Percentiles rank a stretch among this genome's conserved stretches.
These are phyloP conservation scores for Cyphomyrus discorhynchus DNA, from an alignment of 2,113 vertebrate genomes.

Conservation along the genomic window DNA sequence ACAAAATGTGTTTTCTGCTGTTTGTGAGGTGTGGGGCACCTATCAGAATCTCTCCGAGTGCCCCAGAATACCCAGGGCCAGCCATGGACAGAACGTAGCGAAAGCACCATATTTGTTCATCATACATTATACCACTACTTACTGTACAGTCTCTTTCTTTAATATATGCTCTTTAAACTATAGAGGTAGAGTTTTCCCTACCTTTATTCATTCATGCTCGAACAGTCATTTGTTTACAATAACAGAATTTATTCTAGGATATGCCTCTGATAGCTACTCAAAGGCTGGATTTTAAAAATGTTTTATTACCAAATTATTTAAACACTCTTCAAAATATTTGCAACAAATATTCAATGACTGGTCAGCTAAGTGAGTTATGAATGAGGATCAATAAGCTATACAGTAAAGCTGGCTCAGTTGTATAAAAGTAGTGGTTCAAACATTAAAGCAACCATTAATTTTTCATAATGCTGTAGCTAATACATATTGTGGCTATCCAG, in stretches of 20 bases:
- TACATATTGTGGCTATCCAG: not conserved
- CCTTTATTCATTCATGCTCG: not conserved
- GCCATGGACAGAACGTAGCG: not conserved
- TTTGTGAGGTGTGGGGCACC: not conserved
- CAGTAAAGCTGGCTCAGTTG: not conserved
- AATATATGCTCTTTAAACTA: not conserved
- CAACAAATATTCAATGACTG: not conserved
- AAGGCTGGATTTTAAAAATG: not conserved
- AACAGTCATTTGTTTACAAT: not conserved
- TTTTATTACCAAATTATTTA: not conserved
- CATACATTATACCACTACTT: not conserved
- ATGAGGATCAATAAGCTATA: not conserved
- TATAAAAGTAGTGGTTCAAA: not conserved
- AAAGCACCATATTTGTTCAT: not conserved
- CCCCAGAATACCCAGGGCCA: not conserved
- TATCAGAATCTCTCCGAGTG: not conserved
- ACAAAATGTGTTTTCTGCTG: not conserved
- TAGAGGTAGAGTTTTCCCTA: not conserved
- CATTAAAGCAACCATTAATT: not conserved
- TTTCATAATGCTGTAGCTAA: not conserved
- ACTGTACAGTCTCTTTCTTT: not conserved
- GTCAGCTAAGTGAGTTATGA: not conserved
- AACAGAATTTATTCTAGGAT: not conserved
- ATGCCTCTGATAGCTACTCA: not conserved
- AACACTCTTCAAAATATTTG: not conserved